These are phyloP conservation scores for Asteroscopus sphinx DNA, from an alignment of 2,888 invertebrate genomes.

Conservation along the genomic window DNA sequence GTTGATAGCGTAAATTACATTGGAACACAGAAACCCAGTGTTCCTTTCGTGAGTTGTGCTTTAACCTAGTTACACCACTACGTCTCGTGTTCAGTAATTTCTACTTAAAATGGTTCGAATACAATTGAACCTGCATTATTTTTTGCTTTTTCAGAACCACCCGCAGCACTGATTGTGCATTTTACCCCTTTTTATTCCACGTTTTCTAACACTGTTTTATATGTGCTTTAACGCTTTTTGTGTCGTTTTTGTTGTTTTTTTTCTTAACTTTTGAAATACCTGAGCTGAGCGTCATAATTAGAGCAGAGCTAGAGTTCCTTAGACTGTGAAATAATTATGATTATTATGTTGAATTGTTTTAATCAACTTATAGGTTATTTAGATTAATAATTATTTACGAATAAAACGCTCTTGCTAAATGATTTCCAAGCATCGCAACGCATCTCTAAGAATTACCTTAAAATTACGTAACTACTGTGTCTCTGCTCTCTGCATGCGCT, in stretches of 20 bases:
- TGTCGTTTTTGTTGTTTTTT: background rate
- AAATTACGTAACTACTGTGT: slow-evolving; percentile 11
- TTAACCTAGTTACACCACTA: slow-evolving; percentile 2
- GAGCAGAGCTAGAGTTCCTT: too few relatives aligned
- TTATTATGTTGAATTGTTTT: too few relatives aligned
- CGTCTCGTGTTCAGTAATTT: slow-evolving; percentile 2
- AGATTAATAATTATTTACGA: too few relatives aligned
- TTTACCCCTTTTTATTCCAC: background rate
- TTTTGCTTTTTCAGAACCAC: background rate
- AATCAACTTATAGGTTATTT: too few relatives aligned
- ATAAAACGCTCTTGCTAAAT: background rate
- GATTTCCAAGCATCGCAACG: background rate
- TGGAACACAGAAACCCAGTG: slow-evolving; percentile 15
- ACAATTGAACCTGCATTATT: slow-evolving; percentile 4
- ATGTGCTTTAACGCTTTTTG: too few relatives aligned
- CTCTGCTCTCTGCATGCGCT: background rate
- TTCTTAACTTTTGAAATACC: background rate
- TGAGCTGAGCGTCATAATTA: slow-evolving; percentile 27
- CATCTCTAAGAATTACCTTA: background rate
- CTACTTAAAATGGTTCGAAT: background rate
- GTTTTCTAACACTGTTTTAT: background rate
- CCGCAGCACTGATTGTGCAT: slow-evolving; percentile 3
- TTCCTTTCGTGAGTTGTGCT: slow-evolving; percentile 17
- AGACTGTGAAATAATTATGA: too few relatives aligned
- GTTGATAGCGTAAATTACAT: slow-evolving; percentile 19